Conservation (phyloP, 2,888 invertebrate genomes). For the Drosophila atripex region DNA sequence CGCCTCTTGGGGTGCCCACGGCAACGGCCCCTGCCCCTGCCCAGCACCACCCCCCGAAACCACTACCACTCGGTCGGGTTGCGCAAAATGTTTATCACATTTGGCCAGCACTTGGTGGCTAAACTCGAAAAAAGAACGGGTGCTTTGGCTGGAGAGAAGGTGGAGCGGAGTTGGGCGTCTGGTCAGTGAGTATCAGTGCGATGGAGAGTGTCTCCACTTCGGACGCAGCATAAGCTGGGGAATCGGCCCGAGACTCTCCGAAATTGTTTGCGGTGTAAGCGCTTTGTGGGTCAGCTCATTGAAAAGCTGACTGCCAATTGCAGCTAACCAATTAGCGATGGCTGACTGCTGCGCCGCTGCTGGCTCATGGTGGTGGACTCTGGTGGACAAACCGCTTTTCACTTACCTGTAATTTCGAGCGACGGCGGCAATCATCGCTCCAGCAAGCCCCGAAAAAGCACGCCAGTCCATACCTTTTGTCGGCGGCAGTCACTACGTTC, state of each 20-base stretch:
- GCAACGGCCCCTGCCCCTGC: slow-evolving; percentile 1
- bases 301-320: slow-evolving; percentile 65
- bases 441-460: slow-evolving; percentile 29
- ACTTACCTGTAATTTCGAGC: slow-evolving; percentile 42
- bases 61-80: slow-evolving; percentile 51
- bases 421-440: slow-evolving; percentile 37
- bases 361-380: slow-evolving; percentile 17
- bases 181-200: no score
- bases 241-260: no score
- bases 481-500: slow-evolving; percentile 55
- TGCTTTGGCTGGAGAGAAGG: background rate
- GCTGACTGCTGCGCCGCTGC: slow-evolving; percentile 3
- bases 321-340: slow-evolving; percentile 70
- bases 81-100: slow-evolving; percentile 57
- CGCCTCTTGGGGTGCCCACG: slow-evolving; percentile 26
- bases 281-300: slow-evolving; percentile 69
- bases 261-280: slow-evolving; percentile 2
- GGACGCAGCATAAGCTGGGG: no score
- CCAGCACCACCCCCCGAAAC: slow-evolving; percentile 6
- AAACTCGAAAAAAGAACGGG: background rate
- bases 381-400: slow-evolving; percentile 46
- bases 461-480: slow-evolving; percentile 26
- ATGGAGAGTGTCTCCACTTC: no score
- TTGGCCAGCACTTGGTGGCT: slow-evolving; percentile 47
- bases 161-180: no score